Evolutionary conservation across 2,797 vertebrate genomes (phyloP), one percentile per base, ranked within the genome.

Genomic region (Tadarida brasiliensis): DNA sequence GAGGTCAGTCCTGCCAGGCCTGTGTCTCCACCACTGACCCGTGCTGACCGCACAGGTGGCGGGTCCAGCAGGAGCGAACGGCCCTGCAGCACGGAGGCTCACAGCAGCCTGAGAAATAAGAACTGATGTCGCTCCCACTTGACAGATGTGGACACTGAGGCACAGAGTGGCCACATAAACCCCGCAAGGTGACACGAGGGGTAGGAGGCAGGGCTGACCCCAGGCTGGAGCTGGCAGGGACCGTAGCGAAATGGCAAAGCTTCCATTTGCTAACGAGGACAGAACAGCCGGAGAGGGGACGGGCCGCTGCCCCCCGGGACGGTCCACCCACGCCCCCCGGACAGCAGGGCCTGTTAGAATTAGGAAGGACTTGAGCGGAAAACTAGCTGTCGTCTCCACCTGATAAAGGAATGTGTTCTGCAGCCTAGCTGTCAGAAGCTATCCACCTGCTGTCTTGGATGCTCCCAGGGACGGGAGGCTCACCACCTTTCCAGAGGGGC

Each of bases 111-210:
- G 2, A 39, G 54, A 63, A 89, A n/a, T 68, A 63, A 91, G 71
- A 76, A 20, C 2, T 1, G 2, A 17, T 11, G 14, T 4, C 54
- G 15, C 9, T 28, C 22, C 33, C n/a, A 26, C 7, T 61, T 76
- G 28, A 71, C 3, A 90, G 68, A 59, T 70, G 26, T 4, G 16
- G 56, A 97, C 92, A 90, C 44, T 16, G 70, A 95, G 57, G 74
- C 28, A 30, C 0, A 44, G 28, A 39, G 39, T 39, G 30, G 30
- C 2, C 4, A 33, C 70, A 70, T 24, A 30, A 33, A 71, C 35
- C 1, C 16, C 47, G 15, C 15, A 49, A 54, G 17, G 12, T 56
- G 33, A 83, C 22, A 19, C 2, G 8, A 10, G 5, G 3, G 54
- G 30, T 7, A 8, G 65, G 30, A 82, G 33, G 47, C 7, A 47